phyloP scores from a whole-genome alignment of 2,797 vertebrate species.

The Poeciliopsis paucimaculata region DNA sequence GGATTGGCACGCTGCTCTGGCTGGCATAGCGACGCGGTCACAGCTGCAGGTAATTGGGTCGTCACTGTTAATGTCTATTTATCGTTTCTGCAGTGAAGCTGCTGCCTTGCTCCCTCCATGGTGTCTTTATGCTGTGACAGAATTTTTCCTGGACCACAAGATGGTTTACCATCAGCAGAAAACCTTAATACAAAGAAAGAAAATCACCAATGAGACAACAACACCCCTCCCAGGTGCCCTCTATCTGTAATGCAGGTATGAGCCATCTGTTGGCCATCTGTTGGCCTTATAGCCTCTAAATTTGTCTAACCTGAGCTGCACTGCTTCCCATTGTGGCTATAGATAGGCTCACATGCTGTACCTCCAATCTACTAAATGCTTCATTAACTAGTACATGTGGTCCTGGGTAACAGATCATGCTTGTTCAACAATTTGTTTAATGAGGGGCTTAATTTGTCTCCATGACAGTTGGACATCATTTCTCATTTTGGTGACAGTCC shows the following conservation, averaged over 20 bases:
- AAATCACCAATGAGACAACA: conserved; percentile 11
- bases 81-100: conserved; percentile 46
- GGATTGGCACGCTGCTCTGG: conserved; percentile 40
- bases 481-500: not conserved
- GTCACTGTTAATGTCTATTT: conserved; percentile 60
- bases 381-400: not conserved
- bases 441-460: not conserved
- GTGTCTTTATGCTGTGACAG: conserved; percentile 27
- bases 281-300: not conserved
- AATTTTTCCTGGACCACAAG: conserved; percentile 25
- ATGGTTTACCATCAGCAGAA: conserved; percentile 11
- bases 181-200: not conserved
- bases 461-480: not conserved
- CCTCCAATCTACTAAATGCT: not conserved
- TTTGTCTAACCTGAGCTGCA: conserved; percentile 14
- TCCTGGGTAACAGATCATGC: not conserved
- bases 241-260: conserved; percentile 10
- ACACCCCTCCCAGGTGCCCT: not conserved
- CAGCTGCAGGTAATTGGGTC: conserved; percentile 68
- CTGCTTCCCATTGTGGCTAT: not conserved
- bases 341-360: conserved; percentile 1
- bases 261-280: conserved; percentile 17
- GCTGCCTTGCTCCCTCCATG: conserved; percentile 31
- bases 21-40: conserved; percentile 32
- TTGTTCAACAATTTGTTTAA: conserved; percentile 12